Evolutionary conservation across 2,113 vertebrate species (phyloP).

Genomic region (Sardina pilchardus): DNA sequence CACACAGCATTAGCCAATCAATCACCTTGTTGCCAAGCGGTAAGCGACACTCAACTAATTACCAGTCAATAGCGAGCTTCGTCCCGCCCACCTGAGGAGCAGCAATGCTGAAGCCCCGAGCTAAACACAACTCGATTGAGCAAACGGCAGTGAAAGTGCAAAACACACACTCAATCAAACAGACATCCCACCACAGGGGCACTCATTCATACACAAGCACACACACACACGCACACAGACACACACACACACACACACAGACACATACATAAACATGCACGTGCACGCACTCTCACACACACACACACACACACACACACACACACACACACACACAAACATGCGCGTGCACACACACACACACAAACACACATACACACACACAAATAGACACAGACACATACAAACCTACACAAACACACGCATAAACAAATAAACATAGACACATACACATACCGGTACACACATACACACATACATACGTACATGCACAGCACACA

Average conservation of each 20-base stretch:
- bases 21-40: constrained; percentile 7
- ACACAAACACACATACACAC: background rate
- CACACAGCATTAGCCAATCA: constrained; percentile 6
- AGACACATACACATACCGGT: background rate
- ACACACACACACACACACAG: background rate
- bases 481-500: background rate
- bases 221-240: background rate
- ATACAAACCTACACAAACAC: background rate
- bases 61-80: background rate
- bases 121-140: constrained; percentile 14
- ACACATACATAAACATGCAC: too few relatives aligned
- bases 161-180: constrained; percentile 3
- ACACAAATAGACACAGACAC: background rate
- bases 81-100: background rate
- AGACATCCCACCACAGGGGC: background rate
- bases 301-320: background rate
- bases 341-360: background rate
- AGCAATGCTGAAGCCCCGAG: constrained; percentile 12
- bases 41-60: constrained; percentile 19
- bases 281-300: too few relatives aligned
- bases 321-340: constrained; percentile 1
- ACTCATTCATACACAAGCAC: background rate
- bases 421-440: background rate
- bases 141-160: background rate
- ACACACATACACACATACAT: background rate